phyloP scores from a whole-genome alignment of 2,797 vertebrate genomes.

The Cyprinella venusta region DNA sequence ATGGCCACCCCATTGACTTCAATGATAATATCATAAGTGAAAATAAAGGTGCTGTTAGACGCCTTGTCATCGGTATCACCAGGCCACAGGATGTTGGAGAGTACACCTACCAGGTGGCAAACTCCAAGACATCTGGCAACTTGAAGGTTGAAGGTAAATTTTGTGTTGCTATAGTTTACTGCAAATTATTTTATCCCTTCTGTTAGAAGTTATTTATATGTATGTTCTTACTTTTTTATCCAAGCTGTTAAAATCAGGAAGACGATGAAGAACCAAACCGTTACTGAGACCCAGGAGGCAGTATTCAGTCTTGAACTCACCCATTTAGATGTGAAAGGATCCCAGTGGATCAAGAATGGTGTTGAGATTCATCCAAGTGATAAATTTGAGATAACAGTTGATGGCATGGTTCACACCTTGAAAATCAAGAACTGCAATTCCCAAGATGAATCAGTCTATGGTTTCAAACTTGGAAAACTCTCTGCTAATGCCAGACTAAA shows the following conservation, averaged over 20 bases:
- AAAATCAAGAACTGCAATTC: conserved; percentile 86
- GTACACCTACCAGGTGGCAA: conserved; percentile 94
- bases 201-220: conserved; percentile 33
- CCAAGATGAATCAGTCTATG: conserved; percentile 86
- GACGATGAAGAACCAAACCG: conserved; percentile 84
- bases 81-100: conserved; percentile 92
- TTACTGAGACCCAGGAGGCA: conserved; percentile 88
- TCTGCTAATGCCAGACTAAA: conserved; percentile 93
- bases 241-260: conserved; percentile 95
- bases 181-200: not conserved
- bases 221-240: conserved; percentile 4
- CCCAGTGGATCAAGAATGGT: conserved; percentile 92
- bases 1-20: conserved; percentile 81
- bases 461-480: conserved; percentile 90
- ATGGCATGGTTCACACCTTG: conserved; percentile 82
- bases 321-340: conserved; percentile 90
- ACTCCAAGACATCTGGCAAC: conserved; percentile 92
- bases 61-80: conserved; percentile 84
- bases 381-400: conserved; percentile 86
- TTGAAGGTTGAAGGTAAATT: conserved; percentile 90
- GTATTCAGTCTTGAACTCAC: conserved; percentile 89
- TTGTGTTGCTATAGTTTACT: not conserved
- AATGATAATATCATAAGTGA: conserved; percentile 83
- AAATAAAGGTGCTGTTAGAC: conserved; percentile 82
- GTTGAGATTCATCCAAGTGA: conserved; percentile 84